phyloP scores from a whole-genome alignment of 1,140 invertebrate genomes.

The Pseudomyrmex concolor region DNA sequence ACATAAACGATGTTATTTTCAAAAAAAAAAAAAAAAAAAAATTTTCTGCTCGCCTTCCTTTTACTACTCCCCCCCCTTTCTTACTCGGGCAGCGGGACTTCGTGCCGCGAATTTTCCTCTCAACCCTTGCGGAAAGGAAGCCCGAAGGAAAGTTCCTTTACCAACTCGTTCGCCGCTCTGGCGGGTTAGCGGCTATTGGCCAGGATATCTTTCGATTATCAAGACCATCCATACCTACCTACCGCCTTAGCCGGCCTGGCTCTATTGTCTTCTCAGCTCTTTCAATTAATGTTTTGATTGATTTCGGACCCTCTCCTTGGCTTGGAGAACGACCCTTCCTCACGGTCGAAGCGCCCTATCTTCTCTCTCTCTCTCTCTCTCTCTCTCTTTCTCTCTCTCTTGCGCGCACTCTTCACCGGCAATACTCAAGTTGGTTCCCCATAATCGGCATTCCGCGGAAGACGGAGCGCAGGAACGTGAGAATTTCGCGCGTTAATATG shows the following conservation, averaged over 20 bases:
- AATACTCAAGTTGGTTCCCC: constrained; percentile 43
- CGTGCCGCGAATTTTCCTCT: constrained; percentile 66
- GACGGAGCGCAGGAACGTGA: constrained; percentile 41
- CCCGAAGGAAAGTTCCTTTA: constrained; percentile 55
- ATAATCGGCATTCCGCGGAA: constrained; percentile 50
- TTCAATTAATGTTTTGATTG: constrained; percentile 86
- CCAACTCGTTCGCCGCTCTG: constrained; percentile 66
- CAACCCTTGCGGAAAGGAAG: constrained; percentile 45
- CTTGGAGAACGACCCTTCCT: constrained; percentile 66
- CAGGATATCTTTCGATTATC: constrained; percentile 84
- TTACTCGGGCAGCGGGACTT: constrained; percentile 36
- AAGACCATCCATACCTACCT: constrained; percentile 77
- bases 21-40: neutral
- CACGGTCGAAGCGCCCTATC: constrained; percentile 54
- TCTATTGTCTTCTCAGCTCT: constrained; percentile 84
- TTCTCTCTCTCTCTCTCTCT: constrained; percentile 62
- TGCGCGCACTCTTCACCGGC: constrained; percentile 23
- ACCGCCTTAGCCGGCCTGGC: constrained; percentile 75
- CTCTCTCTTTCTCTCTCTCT: constrained; percentile 43
- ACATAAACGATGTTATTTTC: constrained; percentile 54
- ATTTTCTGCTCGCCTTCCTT: neutral
- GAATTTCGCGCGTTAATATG: constrained; percentile 33
- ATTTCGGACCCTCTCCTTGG: constrained; percentile 77
- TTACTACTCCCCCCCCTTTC: constrained; percentile 39
- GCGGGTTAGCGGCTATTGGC: constrained; percentile 71